Evolutionary conservation across 2,888 invertebrate species (phyloP).

Genomic region (Hemistola chrysoprasaria): DNA sequence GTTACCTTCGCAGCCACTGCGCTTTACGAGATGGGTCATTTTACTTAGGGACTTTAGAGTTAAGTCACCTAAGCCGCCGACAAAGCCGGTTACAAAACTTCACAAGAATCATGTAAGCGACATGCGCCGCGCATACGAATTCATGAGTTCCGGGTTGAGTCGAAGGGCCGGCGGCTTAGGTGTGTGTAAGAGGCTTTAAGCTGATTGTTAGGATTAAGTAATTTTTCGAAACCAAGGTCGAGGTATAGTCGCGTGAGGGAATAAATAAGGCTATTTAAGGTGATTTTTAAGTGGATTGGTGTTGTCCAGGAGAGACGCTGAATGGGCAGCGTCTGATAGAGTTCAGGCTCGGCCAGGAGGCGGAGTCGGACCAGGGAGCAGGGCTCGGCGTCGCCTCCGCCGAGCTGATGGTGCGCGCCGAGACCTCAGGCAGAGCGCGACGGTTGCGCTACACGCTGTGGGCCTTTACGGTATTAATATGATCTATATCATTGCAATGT

Average conservation of each 20-base stretch:
- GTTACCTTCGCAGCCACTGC: constrained; percentile 38
- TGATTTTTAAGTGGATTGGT: constrained; percentile 8
- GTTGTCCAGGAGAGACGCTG: constrained; percentile 87
- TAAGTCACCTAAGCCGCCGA: too few species aligned
- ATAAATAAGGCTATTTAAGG: background rate
- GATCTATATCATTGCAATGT: too few species aligned
- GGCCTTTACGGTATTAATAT: constrained; percentile 83
- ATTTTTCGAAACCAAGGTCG: too few species aligned
- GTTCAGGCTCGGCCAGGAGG: constrained; percentile 88
- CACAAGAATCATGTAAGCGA: too few species aligned
- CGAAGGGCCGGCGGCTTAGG: too few species aligned
- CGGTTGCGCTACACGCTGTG: constrained; percentile 84
- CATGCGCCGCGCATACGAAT: too few species aligned
- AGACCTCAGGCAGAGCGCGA: constrained; percentile 52
- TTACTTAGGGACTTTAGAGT: constrained; percentile 51
- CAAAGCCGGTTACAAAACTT: too few species aligned
- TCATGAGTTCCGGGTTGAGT: too few species aligned
- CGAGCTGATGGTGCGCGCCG: constrained; percentile 87
- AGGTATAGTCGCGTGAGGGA: background rate
- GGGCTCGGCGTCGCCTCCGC: constrained; percentile 90
- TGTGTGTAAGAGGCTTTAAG: too few species aligned
- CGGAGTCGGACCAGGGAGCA: constrained; percentile 67
- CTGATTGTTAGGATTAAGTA: too few species aligned
- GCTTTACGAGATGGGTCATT: constrained; percentile 57
- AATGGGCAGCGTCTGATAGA: constrained; percentile 93